Evolutionary conservation across 2,888 invertebrate species (phyloP), one percentile per base, ranked within the genome.

Genomic region (Lasioglossum oenotherae): DNA sequence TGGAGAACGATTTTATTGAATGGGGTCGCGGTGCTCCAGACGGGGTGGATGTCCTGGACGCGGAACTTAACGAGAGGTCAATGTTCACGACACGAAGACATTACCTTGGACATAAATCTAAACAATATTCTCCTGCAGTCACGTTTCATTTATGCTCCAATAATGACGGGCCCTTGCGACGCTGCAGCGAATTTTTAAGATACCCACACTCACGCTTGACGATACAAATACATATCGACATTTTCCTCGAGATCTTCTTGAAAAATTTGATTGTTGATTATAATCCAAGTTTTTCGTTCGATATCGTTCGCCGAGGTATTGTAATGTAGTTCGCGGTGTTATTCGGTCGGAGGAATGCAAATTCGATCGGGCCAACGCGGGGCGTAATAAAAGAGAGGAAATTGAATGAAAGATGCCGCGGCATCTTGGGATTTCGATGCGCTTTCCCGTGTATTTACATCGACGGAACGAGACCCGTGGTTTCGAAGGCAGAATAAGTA

Each of bases 21-120:
- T 76, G 80, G 74, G 85, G 77, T 85, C 85, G 84, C 74, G 31
- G 5, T 49, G 64, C 82, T 80, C 75, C 75, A 69, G 49, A 78
- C 81, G 75, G 79, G 78, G 86, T 84, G 84, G 80, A 84, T 74
- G 84, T 86, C 86, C 86, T 81, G 80, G 81, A 86, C 79, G 79
- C 86, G 81, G 81, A 77, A 81, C 81, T 73, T 86, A 78, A 82
- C 78, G 71, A 75, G 79, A 86, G 84, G 84, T 86, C 86, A 77
- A 78, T 75, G 84, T 78, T 80, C 84, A 78, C 77, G 44, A 77
- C 72, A 77, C 73, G 74, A 78, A 81, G 74, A 81, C 76, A 69
- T 77, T 81, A 77, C 49, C n/a, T 73, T 73, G 49, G 44, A 23
- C 49, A 75, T 76, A 49, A 81, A 83, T 81, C 44, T 44, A 64